Conservation (phyloP, 1,140 invertebrate species). For the Chrysoperla carnea region DNA sequence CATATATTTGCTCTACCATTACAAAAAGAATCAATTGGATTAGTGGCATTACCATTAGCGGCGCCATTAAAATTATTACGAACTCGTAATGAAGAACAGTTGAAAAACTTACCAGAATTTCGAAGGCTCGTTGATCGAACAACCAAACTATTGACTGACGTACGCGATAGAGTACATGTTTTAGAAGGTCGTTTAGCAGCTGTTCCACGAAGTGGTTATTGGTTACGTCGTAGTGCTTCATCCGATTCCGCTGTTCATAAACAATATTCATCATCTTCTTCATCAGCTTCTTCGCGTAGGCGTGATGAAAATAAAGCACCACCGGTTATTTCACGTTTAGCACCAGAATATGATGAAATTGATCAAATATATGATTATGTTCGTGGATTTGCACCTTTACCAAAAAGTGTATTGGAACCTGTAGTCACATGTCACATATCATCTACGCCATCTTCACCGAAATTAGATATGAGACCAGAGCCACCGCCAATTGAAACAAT, state of each 20-base stretch:
- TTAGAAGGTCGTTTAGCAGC: slow-evolving; percentile 50
- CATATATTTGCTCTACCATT: slow-evolving; percentile 70
- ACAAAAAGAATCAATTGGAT: slow-evolving; percentile 54
- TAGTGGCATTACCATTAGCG: slow-evolving; percentile 67
- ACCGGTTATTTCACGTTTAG: slow-evolving; percentile 23
- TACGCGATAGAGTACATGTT: slow-evolving; percentile 64
- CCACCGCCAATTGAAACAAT: slow-evolving; percentile 82
- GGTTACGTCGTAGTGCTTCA: slow-evolving; percentile 49
- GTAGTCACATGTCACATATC: slow-evolving; percentile 28
- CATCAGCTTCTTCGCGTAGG: slow-evolving; percentile 20
- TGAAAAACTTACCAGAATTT: slow-evolving; percentile 65
- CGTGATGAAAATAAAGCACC: slow-evolving; percentile 30
- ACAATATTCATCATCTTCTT: slow-evolving; percentile 21
- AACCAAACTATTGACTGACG: slow-evolving; percentile 56
- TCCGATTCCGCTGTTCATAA: slow-evolving; percentile 46
- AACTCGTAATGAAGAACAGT: slow-evolving; percentile 65
- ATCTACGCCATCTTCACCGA: slow-evolving; percentile 23
- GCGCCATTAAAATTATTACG: slow-evolving; percentile 71
- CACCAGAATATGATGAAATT: slow-evolving; percentile 86
- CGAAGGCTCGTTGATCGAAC: slow-evolving; percentile 62
- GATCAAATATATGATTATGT: slow-evolving; percentile 96
- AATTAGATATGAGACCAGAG: slow-evolving; percentile 53
- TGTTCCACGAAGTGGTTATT: slow-evolving; percentile 35
- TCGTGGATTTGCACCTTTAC: slow-evolving; percentile 72
- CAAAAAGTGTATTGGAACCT: slow-evolving; percentile 56